phyloP scores from a whole-genome alignment of 2,888 invertebrate species.

The Mythimna ferrago region DNA sequence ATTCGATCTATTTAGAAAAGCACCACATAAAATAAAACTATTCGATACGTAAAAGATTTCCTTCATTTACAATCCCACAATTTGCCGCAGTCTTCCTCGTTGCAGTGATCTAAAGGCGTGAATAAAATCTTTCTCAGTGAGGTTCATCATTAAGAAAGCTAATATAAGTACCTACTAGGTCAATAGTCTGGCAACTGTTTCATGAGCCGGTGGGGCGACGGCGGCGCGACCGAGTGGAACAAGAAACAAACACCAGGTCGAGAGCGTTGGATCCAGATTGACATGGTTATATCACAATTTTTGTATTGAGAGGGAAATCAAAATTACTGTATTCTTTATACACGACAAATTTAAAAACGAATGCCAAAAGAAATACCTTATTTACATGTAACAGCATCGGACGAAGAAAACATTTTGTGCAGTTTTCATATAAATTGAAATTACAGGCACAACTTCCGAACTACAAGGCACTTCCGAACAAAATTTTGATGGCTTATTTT shows the following conservation, averaged over 20 bases:
- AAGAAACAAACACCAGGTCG: not conserved
- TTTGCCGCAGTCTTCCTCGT: not conserved
- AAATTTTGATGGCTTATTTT: too few relatives aligned
- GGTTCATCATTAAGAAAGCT: not conserved
- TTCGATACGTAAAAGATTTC: not conserved
- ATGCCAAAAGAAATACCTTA: not conserved
- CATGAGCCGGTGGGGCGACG: constrained; percentile 13
- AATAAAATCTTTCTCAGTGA: not conserved
- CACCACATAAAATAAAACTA: not conserved
- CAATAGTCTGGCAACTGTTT: constrained; percentile 10
- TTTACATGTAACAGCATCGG: not conserved
- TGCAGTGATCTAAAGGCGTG: not conserved
- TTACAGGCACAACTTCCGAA: not conserved
- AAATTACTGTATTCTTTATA: not conserved
- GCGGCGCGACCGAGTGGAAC: constrained; percentile 11
- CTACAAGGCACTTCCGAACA: too few relatives aligned
- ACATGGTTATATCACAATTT: constrained; percentile 2
- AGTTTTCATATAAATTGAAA: not conserved
- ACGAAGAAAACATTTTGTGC: not conserved
- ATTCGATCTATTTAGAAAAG: not conserved
- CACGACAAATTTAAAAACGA: too few relatives aligned
- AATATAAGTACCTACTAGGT: not conserved
- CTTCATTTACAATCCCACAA: not conserved
- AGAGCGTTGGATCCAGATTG: constrained; percentile 17
- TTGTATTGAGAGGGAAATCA: constrained; percentile 1